These are phyloP conservation scores for Scaptomyza reducta DNA, from an alignment of 2,888 invertebrate genomes.

Conservation along the genomic window DNA sequence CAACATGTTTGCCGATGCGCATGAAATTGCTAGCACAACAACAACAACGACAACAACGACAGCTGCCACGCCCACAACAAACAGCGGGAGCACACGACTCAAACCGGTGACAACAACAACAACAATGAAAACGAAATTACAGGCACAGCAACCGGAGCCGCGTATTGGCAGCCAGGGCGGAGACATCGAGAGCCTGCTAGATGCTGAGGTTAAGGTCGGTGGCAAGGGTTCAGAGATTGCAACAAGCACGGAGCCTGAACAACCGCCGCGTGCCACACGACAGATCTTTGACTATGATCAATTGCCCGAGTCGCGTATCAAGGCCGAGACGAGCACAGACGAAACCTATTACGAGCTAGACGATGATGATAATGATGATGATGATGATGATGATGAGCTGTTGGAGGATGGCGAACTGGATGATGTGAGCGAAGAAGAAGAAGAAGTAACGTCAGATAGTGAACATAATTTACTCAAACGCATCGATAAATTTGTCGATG, in stretches of 20 bases:
- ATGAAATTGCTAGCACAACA: slow-evolving; percentile 43
- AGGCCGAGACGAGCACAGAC: slow-evolving; percentile 35
- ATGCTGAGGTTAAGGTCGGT: slow-evolving; percentile 41
- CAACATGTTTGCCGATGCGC: slow-evolving; percentile 80
- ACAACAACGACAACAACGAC: slow-evolving; percentile 11
- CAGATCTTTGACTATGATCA: slow-evolving; percentile 84
- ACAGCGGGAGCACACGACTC: slow-evolving; percentile 60
- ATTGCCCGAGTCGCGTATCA: slow-evolving; percentile 81
- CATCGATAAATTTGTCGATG: slow-evolving; percentile 74
- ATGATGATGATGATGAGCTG: slow-evolving; percentile 45
- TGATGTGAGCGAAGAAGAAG: slow-evolving; percentile 25
- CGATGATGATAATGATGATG: slow-evolving; percentile 35
- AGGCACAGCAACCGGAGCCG: slow-evolving; percentile 61
- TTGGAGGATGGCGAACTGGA: slow-evolving; percentile 33
- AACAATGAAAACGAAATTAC: slow-evolving; percentile 47
- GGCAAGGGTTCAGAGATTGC: slow-evolving; percentile 49
- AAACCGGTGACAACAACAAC: slow-evolving; percentile 53
- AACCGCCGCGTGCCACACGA: slow-evolving; percentile 77
- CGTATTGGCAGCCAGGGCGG: slow-evolving; percentile 68
- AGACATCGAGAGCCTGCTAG: slow-evolving; percentile 62
- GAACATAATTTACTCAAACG: slow-evolving; percentile 75
- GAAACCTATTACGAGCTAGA: slow-evolving; percentile 57
- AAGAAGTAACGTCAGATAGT: slow-evolving; percentile 33
- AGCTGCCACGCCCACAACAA: slow-evolving; percentile 21
- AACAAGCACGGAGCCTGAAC: slow-evolving; percentile 71